Percentiles rank a stretch among this genome's conserved stretches.
phyloP scores from a whole-genome alignment of 2,113 vertebrate genomes.

The Typhlomys cinereus region DNA sequence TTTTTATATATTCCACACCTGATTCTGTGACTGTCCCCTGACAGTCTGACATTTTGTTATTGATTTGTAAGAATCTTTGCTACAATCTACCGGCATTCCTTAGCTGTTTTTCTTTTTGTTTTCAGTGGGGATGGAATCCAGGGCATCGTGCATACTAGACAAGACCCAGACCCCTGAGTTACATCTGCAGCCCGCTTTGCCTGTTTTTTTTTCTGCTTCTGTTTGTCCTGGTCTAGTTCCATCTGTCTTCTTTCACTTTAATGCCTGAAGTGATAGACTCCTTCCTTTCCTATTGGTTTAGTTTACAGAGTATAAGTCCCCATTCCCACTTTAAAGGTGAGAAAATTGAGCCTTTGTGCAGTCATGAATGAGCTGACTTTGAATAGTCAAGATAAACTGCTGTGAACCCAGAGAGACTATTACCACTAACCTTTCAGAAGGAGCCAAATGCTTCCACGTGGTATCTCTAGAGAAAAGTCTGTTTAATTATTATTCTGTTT shows the following conservation, averaged over 20 bases:
- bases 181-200: background rate
- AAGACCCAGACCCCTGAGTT: background rate
- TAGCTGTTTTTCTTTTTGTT: background rate
- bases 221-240: background rate
- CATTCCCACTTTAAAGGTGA: background rate
- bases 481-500: conserved; percentile 75
- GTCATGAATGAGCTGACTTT: background rate
- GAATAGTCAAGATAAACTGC: background rate
- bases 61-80: background rate
- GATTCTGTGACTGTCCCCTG: background rate
- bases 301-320: background rate
- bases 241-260: background rate
- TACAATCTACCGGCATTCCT: background rate
- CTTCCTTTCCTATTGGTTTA: background rate
- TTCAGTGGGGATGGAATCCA: background rate
- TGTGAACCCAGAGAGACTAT: background rate
- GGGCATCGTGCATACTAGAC: background rate
- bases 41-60: background rate
- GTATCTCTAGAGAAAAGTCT: conserved; percentile 50
- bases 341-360: conserved; percentile 4
- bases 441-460: background rate
- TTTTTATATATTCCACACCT: background rate
- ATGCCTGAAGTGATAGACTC: background rate
- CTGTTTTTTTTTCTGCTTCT: background rate
- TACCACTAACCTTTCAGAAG: conserved; percentile 9